Percentiles rank a stretch among this genome's conserved stretches.
Evolutionary conservation across 2,888 invertebrate genomes (phyloP).

Genomic region (Steromphala cineraria): DNA sequence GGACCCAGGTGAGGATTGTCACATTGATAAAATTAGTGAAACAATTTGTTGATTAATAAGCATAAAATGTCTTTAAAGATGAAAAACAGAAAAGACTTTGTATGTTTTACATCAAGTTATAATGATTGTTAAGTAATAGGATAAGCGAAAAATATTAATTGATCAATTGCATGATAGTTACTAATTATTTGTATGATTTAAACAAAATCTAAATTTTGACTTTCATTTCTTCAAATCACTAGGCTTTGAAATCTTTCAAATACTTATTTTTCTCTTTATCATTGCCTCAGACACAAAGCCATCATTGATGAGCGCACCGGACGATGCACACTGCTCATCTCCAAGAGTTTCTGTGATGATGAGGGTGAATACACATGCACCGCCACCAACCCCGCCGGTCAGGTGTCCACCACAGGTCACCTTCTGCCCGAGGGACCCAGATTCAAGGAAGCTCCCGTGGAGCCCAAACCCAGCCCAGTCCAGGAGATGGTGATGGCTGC

Average conservation of each 20-base stretch:
- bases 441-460: neutral
- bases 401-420: slow-evolving; percentile 83
- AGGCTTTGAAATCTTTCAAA: too few relatives aligned
- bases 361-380: slow-evolving; percentile 89
- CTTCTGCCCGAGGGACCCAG: slow-evolving; percentile 88
- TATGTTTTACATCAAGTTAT: too few relatives aligned
- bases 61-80: neutral
- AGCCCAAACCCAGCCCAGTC: neutral
- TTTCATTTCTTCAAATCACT: too few relatives aligned
- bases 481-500: slow-evolving; percentile 17
- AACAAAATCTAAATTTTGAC: too few relatives aligned
- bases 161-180: too few relatives aligned
- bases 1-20: slow-evolving; percentile 64
- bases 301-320: slow-evolving; percentile 81
- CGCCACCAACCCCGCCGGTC: slow-evolving; percentile 88
- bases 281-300: slow-evolving; percentile 65
- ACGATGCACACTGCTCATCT: slow-evolving; percentile 91
- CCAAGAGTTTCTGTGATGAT: slow-evolving; percentile 83
- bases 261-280: too few relatives aligned
- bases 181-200: too few relatives aligned
- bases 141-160: too few relatives aligned
- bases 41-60: neutral
- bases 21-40: neutral
- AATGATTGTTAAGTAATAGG: too few relatives aligned
- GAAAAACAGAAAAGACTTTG: too few relatives aligned